Percentiles rank a stretch among this genome's conserved stretches.
phyloP scores from a whole-genome alignment of 1,140 invertebrate genomes.

The Lepidurus packardi region DNA sequence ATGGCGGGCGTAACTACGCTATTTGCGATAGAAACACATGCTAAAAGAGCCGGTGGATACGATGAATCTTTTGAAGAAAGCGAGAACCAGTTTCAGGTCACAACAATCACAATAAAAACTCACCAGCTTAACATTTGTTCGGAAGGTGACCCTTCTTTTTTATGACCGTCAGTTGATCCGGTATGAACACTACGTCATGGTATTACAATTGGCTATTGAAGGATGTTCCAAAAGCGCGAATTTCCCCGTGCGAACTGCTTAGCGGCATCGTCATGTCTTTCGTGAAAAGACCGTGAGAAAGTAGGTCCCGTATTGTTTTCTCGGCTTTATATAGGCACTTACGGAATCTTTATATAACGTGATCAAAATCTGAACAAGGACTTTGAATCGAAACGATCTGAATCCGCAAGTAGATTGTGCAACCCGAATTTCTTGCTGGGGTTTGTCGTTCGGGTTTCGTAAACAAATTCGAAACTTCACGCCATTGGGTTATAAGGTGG shows the following conservation, averaged over 20 bases:
- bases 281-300: not conserved
- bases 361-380: conserved; percentile 7
- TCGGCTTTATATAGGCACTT: not conserved
- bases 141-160: no score
- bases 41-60: no score
- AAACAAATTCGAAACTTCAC: not conserved
- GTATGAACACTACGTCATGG: not conserved
- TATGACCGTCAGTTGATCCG: not conserved
- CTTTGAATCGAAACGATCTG: not conserved
- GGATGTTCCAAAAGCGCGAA: not conserved
- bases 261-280: not conserved
- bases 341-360: not conserved
- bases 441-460: not conserved
- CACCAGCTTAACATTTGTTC: no score
- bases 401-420: conserved; percentile 21
- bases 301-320: not conserved
- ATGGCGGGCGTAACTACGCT: not conserved
- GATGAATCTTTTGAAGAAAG: no score
- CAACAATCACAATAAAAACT: no score
- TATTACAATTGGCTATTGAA: not conserved
- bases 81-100: no score
- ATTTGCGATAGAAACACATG: no score
- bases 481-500: not conserved
- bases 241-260: not conserved
- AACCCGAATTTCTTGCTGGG: not conserved